A percentile compares a stretch with the other conserved stretches of the same genome.
Evolutionary conservation across 2,113 vertebrate species (phyloP).

Genomic region (Diadophis punctatus): DNA sequence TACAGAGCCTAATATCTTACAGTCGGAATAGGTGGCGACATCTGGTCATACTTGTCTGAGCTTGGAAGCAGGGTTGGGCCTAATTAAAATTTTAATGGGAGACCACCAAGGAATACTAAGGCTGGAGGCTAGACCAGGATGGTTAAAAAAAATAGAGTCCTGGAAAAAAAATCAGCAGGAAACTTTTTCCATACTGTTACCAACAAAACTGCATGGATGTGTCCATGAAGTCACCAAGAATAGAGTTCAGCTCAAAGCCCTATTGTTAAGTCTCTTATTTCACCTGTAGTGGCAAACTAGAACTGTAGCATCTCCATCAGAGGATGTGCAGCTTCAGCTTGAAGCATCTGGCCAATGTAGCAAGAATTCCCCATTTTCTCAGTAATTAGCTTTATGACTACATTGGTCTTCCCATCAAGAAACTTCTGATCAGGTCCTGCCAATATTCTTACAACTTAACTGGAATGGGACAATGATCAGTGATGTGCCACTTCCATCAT

Average conservation of each 20-base stretch:
- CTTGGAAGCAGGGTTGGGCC: background rate
- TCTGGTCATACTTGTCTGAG: background rate
- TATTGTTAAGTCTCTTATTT: background rate
- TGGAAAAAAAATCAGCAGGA: background rate
- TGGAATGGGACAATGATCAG: background rate
- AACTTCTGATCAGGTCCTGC: background rate
- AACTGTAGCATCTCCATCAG: background rate
- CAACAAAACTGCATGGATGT: background rate
- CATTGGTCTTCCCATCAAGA: background rate
- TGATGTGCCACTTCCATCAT: background rate
- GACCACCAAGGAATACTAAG: background rate
- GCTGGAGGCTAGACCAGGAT: background rate
- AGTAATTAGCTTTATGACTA: background rate
- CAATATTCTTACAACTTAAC: background rate
- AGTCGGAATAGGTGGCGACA: background rate
- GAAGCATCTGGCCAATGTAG: background rate
- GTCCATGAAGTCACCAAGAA: background rate
- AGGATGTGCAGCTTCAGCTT: background rate
- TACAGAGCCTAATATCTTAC: background rate
- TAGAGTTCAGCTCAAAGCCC: background rate
- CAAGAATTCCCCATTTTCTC: background rate
- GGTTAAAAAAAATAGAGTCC: background rate
- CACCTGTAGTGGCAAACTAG: background rate
- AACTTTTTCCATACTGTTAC: background rate
- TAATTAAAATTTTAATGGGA: background rate